These are phyloP conservation scores for Hylia prasina DNA, from an alignment of 2,113 vertebrate genomes.

Conservation along the genomic window DNA sequence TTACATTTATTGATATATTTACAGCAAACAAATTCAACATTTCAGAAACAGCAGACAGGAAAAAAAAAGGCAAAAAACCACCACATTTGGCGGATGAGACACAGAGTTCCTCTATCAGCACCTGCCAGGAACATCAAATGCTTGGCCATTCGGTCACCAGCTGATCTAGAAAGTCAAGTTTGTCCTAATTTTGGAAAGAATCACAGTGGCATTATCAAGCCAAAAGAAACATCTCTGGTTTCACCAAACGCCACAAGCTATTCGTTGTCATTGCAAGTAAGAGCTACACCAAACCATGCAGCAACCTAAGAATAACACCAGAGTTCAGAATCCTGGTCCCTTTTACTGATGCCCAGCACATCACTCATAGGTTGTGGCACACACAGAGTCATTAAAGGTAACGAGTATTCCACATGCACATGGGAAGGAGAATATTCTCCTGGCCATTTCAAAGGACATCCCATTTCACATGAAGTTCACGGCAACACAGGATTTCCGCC, in stretches of 20 bases:
- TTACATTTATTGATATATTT: background rate
- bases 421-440: background rate
- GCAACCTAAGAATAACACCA: background rate
- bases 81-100: background rate
- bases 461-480: background rate
- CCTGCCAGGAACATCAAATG: background rate
- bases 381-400: background rate
- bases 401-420: fast-evolving
- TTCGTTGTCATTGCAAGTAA: background rate
- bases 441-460: background rate
- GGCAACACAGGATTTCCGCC: background rate
- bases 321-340: background rate
- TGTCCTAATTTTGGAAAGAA: background rate
- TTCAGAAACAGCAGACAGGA: background rate
- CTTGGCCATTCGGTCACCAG: background rate
- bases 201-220: background rate
- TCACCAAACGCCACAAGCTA: background rate
- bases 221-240: background rate
- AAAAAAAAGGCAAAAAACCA: fast-evolving
- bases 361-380: background rate
- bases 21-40: background rate
- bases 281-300: background rate
- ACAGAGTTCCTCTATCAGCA: background rate
- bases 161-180: background rate
- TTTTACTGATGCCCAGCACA: background rate